Evolutionary conservation across 2,888 invertebrate species (phyloP).

Genomic region (Endotricha flammealis): DNA sequence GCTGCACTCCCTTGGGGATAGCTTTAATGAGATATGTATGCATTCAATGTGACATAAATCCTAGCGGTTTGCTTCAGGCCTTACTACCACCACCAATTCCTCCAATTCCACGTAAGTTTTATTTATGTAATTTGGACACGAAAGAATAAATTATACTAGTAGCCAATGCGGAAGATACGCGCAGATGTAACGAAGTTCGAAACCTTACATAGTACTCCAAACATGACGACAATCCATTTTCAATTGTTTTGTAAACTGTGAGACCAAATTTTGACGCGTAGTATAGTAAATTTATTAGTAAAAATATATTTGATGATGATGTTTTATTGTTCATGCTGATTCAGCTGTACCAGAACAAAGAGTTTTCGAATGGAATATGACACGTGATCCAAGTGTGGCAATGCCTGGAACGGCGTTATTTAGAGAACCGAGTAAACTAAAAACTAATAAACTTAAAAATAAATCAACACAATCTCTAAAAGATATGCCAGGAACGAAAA

Average conservation of each 20-base stretch:
- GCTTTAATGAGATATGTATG: slow-evolving; percentile 58
- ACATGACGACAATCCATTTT: too few relatives aligned
- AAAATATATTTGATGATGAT: slow-evolving; percentile 2
- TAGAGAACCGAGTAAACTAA: slow-evolving; percentile 31
- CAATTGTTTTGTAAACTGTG: not conserved
- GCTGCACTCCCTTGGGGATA: slow-evolving; percentile 68
- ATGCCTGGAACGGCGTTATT: slow-evolving; percentile 9
- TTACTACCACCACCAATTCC: slow-evolving; percentile 34
- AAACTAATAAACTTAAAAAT: slow-evolving; percentile 25
- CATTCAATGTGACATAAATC: slow-evolving; percentile 32
- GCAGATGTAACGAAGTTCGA: not conserved
- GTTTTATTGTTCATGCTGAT: too few relatives aligned
- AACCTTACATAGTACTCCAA: too few relatives aligned
- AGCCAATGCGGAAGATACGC: too few relatives aligned
- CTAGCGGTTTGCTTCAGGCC: slow-evolving; percentile 36
- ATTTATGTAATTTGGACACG: too few relatives aligned
- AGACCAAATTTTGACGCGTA: not conserved
- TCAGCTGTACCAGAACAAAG: slow-evolving; percentile 24
- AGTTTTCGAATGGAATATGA: slow-evolving; percentile 50
- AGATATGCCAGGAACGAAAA: slow-evolving; percentile 26
- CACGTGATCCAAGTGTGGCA: slow-evolving; percentile 22
- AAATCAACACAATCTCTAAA: slow-evolving; percentile 30
- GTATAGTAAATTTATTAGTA: too few relatives aligned
- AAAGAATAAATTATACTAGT: too few relatives aligned
- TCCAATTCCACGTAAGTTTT: slow-evolving; percentile 27